Conservation (phyloP, 2,888 invertebrate genomes). For the Nomada goodeniana region DNA sequence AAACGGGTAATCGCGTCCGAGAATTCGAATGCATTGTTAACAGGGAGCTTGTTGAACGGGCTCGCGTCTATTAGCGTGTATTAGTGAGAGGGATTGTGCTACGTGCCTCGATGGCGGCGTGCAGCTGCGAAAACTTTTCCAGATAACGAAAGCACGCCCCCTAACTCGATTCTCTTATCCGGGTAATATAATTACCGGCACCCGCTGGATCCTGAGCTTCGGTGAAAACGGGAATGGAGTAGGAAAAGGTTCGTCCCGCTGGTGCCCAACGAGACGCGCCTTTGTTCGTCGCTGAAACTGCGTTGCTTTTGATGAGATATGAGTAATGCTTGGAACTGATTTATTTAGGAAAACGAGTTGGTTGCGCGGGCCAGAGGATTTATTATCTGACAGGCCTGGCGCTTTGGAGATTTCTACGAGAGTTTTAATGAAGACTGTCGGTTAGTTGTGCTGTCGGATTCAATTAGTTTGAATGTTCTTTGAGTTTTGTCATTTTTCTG, state of each 20-base stretch:
- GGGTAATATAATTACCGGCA: slow-evolving; percentile 25
- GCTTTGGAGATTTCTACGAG: too few species aligned
- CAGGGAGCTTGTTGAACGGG: slow-evolving; percentile 32
- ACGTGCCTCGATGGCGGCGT: neutral
- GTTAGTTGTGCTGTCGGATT: too few species aligned
- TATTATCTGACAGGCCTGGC: neutral
- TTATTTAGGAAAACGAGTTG: neutral
- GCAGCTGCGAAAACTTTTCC: slow-evolving; percentile 23
- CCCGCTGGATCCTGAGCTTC: neutral
- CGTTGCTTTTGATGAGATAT: slow-evolving; percentile 1
- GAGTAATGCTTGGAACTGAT: neutral
- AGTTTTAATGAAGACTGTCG: too few species aligned
- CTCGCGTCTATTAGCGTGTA: slow-evolving; percentile 50
- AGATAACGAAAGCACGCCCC: slow-evolving; percentile 20
- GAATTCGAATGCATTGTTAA: slow-evolving; percentile 63
- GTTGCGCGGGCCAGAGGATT: neutral
- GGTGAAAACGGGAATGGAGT: neutral
- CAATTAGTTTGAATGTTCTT: too few species aligned
- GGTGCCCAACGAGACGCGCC: neutral
- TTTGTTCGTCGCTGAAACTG: slow-evolving; percentile 17
- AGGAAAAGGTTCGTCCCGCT: slow-evolving; percentile 1
- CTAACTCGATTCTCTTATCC: slow-evolving; percentile 33
- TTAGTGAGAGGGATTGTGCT: slow-evolving; percentile 22
- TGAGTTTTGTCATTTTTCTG: too few species aligned
- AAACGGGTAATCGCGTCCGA: slow-evolving; percentile 40